A percentile compares a stretch with the other conserved stretches of the same genome.
Evolutionary conservation across 2,113 vertebrate species (phyloP).

Genomic region (Carassius auratus): DNA sequence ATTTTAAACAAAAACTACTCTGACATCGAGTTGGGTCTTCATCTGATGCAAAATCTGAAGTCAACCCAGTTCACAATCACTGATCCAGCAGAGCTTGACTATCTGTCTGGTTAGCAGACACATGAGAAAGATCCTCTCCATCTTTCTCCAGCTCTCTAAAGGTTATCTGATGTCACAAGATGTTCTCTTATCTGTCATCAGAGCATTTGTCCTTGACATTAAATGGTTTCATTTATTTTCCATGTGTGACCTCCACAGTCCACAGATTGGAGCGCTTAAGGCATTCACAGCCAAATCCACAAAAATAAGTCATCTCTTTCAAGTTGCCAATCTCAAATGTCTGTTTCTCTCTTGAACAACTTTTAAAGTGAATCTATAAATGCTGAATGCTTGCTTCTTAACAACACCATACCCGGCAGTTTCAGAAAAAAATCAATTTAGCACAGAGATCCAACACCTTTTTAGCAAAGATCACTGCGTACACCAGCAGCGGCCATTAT

Average conservation of each 20-base stretch:
- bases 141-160: conserved; percentile 33
- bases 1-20: not conserved
- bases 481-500: not conserved
- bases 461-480: not conserved
- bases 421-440: conserved; percentile 15
- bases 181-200: conserved; percentile 33
- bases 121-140: conserved; percentile 38
- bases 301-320: not conserved
- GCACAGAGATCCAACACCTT: not conserved
- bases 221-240: conserved; percentile 32
- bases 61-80: not conserved
- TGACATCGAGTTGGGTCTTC: not conserved
- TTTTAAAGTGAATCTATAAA: conserved; percentile 12
- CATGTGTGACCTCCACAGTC: not conserved
- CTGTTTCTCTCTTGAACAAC: not conserved
- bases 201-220: conserved; percentile 20
- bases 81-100: conserved; percentile 35
- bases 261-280: not conserved
- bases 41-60: not conserved
- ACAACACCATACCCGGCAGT: not conserved
- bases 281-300: not conserved
- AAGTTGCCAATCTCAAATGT: not conserved
- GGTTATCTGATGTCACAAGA: conserved; percentile 41
- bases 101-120: conserved; percentile 37
- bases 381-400: not conserved